Evolutionary conservation across 1,140 invertebrate species (phyloP), one percentile per base, ranked within the genome.

Genomic region (Aplysia californica): DNA sequence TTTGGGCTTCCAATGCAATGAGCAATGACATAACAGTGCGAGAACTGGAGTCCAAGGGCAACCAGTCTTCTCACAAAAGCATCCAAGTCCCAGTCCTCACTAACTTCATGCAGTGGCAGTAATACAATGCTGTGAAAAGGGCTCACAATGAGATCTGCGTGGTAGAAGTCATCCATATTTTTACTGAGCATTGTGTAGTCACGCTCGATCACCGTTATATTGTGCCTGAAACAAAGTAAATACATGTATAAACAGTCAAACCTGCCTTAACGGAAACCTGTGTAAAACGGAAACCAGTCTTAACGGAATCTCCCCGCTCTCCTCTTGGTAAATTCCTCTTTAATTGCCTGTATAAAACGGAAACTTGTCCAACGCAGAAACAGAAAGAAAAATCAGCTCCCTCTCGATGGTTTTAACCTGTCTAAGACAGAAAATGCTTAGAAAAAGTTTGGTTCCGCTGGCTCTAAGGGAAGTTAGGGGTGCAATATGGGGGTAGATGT

Each of bases 71-170:
- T 50, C 15, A 56, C 36, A 18, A 23, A 20, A n/a, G 29, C 50
- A 35, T 39, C 29, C 23, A 70, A 70, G 58, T 56, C 50, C 29
- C 33, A 56, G 0, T 70, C 44, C 36, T 35, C 38, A 6, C 38
- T 56, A 23, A 70, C 38, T 1, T 70, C 68, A 31, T 70, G 3
- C 44, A 70, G 31, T 5, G 41, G 29, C 50, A 70, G 6, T 44
- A 70, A 39, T 3, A 70, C 68, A 55, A 56, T 56, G 29, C 68
- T 56, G 50, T 56, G 2, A 3, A 35, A 50, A n/a, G 15, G n/a
- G n/a, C 68, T 56, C 3, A 70, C 50, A 56, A 70, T 70, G 26
- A 70, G 1, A 39, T 70, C 68, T 56, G 68, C 41, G 38, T 56
- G 58, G 26, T 33, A 56, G 31, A 69, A 38, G 2, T 66, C 23